Evolutionary conservation across 1,140 invertebrate species (phyloP).

Genomic region (Leptinotarsa undecemlineata): DNA sequence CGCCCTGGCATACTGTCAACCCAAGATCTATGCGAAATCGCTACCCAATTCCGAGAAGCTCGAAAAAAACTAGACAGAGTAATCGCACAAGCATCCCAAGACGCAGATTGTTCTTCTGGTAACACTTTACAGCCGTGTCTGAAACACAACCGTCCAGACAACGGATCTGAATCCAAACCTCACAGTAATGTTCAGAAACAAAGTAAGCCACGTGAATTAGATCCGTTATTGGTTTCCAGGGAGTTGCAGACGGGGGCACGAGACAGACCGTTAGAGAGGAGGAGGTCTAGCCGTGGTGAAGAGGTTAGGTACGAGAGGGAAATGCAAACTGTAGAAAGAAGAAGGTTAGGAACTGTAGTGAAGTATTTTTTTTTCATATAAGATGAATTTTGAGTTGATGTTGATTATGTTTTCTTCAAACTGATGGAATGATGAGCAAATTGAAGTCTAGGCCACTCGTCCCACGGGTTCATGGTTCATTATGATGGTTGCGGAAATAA

Average conservation of each 20-base stretch:
- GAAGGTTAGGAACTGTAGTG: not conserved
- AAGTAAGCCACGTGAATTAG: slow-evolving; percentile 2
- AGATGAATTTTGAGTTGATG: too few species aligned
- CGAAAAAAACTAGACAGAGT: not conserved
- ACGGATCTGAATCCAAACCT: not conserved
- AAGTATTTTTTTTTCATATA: too few species aligned
- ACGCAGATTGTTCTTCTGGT: not conserved
- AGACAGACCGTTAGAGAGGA: not conserved
- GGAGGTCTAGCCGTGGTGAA: not conserved
- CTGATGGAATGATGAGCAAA: too few species aligned
- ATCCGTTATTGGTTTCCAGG: slow-evolving; percentile 3
- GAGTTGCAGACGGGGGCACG: not conserved
- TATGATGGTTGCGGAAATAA: too few species aligned
- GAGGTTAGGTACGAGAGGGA: not conserved
- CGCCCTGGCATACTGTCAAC: not conserved
- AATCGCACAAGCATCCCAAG: not conserved
- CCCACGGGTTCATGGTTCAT: too few species aligned
- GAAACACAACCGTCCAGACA: not conserved
- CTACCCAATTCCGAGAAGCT: not conserved
- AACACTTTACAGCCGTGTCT: not conserved
- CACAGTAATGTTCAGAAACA: not conserved
- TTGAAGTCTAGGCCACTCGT: too few species aligned
- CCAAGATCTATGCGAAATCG: not conserved
- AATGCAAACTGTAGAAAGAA: not conserved
- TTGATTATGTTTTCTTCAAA: too few species aligned